Evolutionary conservation across 2,113 vertebrate genomes (phyloP).

Genomic region (Diglossa brunneiventris): DNA sequence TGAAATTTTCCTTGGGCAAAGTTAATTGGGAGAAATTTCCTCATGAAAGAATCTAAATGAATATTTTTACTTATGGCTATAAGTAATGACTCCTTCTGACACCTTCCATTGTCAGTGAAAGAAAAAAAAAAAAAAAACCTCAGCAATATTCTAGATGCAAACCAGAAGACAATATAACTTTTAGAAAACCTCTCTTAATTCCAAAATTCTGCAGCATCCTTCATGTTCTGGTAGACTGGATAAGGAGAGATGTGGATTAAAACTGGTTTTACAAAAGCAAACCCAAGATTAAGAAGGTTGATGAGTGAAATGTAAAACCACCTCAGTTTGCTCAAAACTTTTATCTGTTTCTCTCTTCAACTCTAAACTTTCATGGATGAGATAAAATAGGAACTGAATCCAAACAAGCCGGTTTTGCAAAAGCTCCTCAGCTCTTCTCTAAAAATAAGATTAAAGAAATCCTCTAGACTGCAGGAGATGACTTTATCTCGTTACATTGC

Average conservation of each 20-base stretch:
- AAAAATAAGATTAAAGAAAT: constrained; percentile 71
- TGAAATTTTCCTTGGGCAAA: neutral
- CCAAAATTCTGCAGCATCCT: neutral
- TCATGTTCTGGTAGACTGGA: neutral
- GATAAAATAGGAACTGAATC: constrained; percentile 63
- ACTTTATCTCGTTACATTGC: constrained; percentile 65
- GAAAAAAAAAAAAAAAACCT: neutral
- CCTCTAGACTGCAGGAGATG: constrained; percentile 56
- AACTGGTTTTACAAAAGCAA: constrained; percentile 35
- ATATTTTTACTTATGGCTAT: neutral
- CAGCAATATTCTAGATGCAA: neutral
- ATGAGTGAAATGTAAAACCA: constrained; percentile 52
- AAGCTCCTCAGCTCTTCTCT: constrained; percentile 52
- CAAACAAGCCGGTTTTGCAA: constrained; percentile 58
- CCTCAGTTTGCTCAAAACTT: constrained; percentile 56
- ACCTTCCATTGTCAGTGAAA: neutral
- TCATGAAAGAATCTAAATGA: neutral
- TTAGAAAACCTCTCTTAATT: neutral
- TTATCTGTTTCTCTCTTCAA: constrained; percentile 48
- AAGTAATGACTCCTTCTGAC: neutral
- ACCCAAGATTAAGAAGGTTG: constrained; percentile 34
- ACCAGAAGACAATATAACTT: neutral
- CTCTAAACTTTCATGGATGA: constrained; percentile 37
- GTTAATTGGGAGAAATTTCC: neutral
- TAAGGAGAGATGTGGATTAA: constrained; percentile 20